Conservation (phyloP, 2,797 vertebrate species). For the Oreochromis grahami region DNA sequence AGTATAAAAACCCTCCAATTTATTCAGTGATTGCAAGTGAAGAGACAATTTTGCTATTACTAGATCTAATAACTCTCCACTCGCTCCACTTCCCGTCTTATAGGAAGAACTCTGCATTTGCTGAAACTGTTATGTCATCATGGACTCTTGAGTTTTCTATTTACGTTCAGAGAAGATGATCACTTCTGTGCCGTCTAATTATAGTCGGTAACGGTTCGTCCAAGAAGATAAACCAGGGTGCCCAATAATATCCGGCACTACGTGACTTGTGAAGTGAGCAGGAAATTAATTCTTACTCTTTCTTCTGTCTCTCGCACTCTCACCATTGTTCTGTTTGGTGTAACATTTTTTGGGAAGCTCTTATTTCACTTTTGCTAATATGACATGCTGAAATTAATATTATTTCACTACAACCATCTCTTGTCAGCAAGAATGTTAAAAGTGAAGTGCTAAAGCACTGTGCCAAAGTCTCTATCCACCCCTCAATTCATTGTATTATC, state of each 20-base stretch:
- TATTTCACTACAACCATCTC: background rate
- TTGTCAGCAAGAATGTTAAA: background rate
- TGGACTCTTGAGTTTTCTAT: constrained; percentile 30
- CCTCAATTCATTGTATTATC: background rate
- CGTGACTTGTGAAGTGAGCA: constrained; percentile 30
- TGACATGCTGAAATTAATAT: background rate
- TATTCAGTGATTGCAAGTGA: constrained; percentile 10
- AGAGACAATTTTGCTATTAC: background rate
- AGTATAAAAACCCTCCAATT: background rate
- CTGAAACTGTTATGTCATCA: constrained; percentile 18
- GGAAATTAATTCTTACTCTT: constrained; percentile 1
- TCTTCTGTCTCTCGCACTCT: background rate
- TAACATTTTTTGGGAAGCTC: background rate
- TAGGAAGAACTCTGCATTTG: constrained; percentile 1
- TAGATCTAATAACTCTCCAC: background rate
- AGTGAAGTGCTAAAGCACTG: background rate
- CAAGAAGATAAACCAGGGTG: constrained; percentile 1
- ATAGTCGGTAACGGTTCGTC: constrained; percentile 27
- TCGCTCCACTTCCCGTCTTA: background rate
- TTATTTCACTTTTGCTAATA: background rate
- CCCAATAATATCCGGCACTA: constrained; percentile 12
- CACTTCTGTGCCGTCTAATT: constrained; percentile 25
- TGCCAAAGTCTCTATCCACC: background rate
- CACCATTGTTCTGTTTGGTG: background rate
- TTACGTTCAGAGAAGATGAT: constrained; percentile 18